These are phyloP conservation scores for Micrasema longulum DNA, from an alignment of 1,140 invertebrate species.

Conservation along the genomic window DNA sequence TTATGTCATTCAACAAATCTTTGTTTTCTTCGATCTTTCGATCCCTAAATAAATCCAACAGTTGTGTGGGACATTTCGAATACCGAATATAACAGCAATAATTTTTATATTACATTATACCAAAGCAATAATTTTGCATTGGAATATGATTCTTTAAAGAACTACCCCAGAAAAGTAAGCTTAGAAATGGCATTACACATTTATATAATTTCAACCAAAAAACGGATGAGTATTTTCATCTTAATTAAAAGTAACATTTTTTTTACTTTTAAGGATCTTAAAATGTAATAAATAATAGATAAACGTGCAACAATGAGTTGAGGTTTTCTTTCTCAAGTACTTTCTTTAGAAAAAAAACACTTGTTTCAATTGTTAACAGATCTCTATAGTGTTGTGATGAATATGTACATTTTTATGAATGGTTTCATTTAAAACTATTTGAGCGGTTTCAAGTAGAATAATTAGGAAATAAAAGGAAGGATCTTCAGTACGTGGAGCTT, in stretches of 20 bases:
- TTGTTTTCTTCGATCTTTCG: too few relatives aligned
- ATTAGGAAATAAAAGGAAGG: constrained; percentile 8
- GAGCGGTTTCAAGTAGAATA: constrained; percentile 39
- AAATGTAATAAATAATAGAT: constrained; percentile 11
- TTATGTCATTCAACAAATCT: too few relatives aligned
- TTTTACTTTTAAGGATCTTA: constrained; percentile 6
- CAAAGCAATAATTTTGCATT: constrained; percentile 40
- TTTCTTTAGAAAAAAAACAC: constrained; percentile 1
- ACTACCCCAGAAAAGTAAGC: constrained; percentile 17
- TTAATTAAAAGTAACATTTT: constrained; percentile 15
- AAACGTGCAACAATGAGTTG: constrained; percentile 33
- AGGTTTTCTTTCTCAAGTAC: neutral
- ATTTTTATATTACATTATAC: constrained; percentile 20
- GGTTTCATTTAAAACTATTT: constrained; percentile 47
- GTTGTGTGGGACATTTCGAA: too few relatives aligned
- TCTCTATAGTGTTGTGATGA: constrained; percentile 23
- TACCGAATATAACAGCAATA: constrained; percentile 42
- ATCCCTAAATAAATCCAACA: too few relatives aligned
- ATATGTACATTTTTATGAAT: constrained; percentile 45
- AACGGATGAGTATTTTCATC: constrained; percentile 3
- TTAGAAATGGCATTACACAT: constrained; percentile 38
- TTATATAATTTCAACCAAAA: constrained; percentile 17
- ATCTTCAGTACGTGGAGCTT: constrained; percentile 10
- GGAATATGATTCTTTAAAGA: constrained; percentile 15
- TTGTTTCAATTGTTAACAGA: neutral